Evolutionary conservation across 2,113 vertebrate species (phyloP), one percentile per base, ranked within the genome.

Genomic region (Psittacus erithacus): DNA sequence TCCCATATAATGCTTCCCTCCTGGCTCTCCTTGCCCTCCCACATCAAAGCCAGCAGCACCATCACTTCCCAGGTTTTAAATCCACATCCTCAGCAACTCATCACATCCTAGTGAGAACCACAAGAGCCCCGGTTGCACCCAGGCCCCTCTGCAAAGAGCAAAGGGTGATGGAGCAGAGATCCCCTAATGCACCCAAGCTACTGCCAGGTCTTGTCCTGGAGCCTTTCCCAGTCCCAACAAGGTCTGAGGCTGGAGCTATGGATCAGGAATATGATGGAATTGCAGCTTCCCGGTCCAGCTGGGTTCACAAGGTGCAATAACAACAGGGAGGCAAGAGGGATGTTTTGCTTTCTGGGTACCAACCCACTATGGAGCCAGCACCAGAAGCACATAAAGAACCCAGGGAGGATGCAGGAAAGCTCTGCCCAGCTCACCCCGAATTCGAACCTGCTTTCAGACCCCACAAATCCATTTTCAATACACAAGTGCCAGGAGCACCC

Each of bases 401-500:
- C 27, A 9, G 18, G 47, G 28, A 62, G 10, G 52, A 44, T 19
- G 15, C 12, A 4, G 33, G 3, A 4, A 67, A 67, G 27, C 39
- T 15, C 0, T 19, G 6, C 55, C 17, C 24, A 33, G 11, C 60
- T 88, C 82, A 13, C 5, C 10, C 17, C 11, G 5, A 1, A 0
- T 6, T 38, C 3, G 20, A 79, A 63, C 10, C 0, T 2, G 0
- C 47, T 23, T 44, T 33, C 41, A 52, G 13, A 39, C 33, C 13
- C 59, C 62, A 6, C 5, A 23, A 62, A 67, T 3, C 17, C 65
- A 17, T 50, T 86, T 88, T 5, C 35, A 9, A 46, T 38, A 41
- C 41, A 0, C 8, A 2, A 77, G 70, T 0, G 0, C 55, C 67
- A 1, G 23, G 17, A 83, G 43, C 19, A 1, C 0, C 4, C 1